phyloP scores from a whole-genome alignment of 2,888 invertebrate species.

The Marronus borbonicus region DNA sequence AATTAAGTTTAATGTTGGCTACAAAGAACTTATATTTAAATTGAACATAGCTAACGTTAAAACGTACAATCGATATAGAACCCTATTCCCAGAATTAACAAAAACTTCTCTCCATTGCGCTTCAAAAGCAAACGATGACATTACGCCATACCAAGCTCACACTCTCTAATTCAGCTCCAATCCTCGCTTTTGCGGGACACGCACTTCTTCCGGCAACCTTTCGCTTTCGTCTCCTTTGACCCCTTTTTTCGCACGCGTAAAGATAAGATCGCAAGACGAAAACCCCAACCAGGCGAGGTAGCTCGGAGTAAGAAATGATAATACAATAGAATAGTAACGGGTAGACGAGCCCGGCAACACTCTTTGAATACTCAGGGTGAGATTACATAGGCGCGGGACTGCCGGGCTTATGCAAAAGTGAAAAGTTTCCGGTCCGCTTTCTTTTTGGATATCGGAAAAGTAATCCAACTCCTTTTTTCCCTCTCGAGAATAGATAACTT shows the following conservation, averaged over 20 bases:
- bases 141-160: too few species aligned
- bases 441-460: conserved; percentile 43
- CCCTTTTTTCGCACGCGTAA: not conserved
- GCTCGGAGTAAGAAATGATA: conserved; percentile 36
- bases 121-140: too few species aligned
- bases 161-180: too few species aligned
- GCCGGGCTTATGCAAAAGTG: conserved; percentile 38
- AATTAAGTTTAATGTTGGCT: too few species aligned
- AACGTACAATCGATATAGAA: too few species aligned
- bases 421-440: conserved; percentile 32
- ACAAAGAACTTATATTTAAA: too few species aligned
- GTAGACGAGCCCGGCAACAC: conserved; percentile 18
- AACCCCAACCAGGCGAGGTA: not conserved
- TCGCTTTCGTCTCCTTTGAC: not conserved
- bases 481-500: conserved; percentile 14
- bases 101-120: too few species aligned
- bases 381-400: conserved; percentile 22
- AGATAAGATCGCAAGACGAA: conserved; percentile 29
- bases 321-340: conserved; percentile 44
- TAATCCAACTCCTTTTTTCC: conserved; percentile 38
- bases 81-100: too few species aligned
- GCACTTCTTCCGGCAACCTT: not conserved
- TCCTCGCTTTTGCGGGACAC: not conserved
- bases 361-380: conserved; percentile 18
- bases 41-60: too few species aligned